Evolutionary conservation across 2,113 vertebrate genomes (phyloP).

Genomic region (Elanoides forficatus): DNA sequence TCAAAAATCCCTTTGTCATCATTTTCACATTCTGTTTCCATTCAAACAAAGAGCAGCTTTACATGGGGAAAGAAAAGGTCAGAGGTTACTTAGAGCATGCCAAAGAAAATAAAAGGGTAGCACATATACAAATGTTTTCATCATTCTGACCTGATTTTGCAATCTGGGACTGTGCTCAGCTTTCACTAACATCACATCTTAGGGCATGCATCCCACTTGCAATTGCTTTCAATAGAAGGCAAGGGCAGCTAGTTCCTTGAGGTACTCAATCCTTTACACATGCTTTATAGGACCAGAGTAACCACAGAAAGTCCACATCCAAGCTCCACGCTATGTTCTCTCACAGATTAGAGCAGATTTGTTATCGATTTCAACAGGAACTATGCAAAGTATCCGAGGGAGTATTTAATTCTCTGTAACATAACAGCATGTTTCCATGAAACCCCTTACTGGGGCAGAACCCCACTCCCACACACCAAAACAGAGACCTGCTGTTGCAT

Average conservation of each 20-base stretch:
- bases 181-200: constrained; percentile 58
- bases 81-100: constrained; percentile 36
- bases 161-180: constrained; percentile 51
- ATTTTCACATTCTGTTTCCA: constrained; percentile 52
- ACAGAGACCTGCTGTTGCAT: not conserved
- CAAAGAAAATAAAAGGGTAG: constrained; percentile 66
- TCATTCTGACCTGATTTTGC: constrained; percentile 60
- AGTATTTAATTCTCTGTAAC: constrained; percentile 2
- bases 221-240: constrained; percentile 43
- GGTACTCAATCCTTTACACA: not conserved
- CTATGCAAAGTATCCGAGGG: not conserved
- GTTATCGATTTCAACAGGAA: not conserved
- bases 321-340: not conserved
- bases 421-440: not conserved
- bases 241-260: constrained; percentile 31
- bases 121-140: constrained; percentile 66
- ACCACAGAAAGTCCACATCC: constrained; percentile 20
- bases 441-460: not conserved
- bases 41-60: constrained; percentile 59
- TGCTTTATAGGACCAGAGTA: constrained; percentile 7
- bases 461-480: not conserved
- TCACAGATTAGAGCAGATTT: not conserved
- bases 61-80: constrained; percentile 38
- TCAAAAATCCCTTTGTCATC: constrained; percentile 57
- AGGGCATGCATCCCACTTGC: constrained; percentile 41